Conservation (phyloP, 2,113 vertebrate species). For the Aegypius monachus region DNA sequence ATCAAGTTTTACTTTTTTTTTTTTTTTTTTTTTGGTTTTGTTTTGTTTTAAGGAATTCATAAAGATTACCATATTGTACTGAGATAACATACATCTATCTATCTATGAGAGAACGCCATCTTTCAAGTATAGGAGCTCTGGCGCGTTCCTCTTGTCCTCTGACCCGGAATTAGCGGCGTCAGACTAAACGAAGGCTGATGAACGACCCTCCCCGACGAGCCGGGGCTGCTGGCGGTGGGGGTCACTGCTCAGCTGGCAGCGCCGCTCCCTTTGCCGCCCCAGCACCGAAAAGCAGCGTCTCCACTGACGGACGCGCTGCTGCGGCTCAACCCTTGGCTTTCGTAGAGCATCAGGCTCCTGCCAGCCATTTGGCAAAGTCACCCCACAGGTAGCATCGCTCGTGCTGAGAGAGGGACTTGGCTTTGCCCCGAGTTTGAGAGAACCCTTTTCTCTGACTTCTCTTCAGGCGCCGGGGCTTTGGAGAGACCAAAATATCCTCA, state of each 20-base stretch:
- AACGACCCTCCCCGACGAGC: too few relatives aligned
- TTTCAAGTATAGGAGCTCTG: background rate
- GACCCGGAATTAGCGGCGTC: background rate
- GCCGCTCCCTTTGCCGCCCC: background rate
- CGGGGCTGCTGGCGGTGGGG: background rate
- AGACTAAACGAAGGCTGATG: accelerated
- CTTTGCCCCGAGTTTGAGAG: background rate
- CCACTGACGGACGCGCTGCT: accelerated
- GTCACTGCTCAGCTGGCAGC: background rate
- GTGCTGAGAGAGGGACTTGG: background rate
- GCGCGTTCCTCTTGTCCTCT: background rate
- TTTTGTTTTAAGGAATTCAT: background rate
- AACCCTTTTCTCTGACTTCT: background rate
- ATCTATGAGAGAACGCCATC: background rate
- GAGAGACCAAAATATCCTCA: background rate
- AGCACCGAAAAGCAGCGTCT: accelerated
- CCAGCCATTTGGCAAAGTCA: background rate
- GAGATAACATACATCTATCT: background rate
- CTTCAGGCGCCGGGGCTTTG: background rate
- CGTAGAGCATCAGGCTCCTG: background rate
- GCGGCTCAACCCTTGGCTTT: background rate
- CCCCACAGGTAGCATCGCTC: accelerated
- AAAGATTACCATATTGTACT: background rate
- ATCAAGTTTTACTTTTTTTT: slow-evolving; percentile 24
- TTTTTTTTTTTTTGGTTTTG: background rate